Evolutionary conservation across 2,797 vertebrate species (phyloP), one percentile per base, ranked within the genome.

Genomic region (Xyrichtys novacula): DNA sequence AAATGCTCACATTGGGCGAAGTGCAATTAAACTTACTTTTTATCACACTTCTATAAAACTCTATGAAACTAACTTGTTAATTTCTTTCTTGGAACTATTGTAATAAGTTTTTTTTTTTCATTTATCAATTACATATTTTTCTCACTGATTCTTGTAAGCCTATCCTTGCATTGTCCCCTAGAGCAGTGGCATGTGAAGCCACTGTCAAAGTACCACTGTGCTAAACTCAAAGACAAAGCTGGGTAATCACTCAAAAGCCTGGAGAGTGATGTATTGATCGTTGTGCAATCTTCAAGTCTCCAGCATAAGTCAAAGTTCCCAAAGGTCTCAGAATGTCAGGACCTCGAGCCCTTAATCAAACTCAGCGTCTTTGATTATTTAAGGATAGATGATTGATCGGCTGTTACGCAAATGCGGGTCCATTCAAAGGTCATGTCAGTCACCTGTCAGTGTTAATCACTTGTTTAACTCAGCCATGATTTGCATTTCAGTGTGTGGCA

Each of bases 381-480:
- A 17, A 56, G 9, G 16, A 38, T n/a, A 48, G 49, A 40, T 57
- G 15, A 29, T 12, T 26, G 1, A 43, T 53, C 29, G 2, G 6
- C 53, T 39, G 29, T 15, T 70, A 23, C 72, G 43, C 7, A 42
- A 49, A 36, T 23, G 15, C 19, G 14, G 11, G 3, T 57, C 28
- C 15, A 44, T 38, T 2, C 46, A 63, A 70, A 59, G 71, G 59
- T 65, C 59, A 74, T 3, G 22, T 32, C 8, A 57, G 7, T 22
- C 15, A 39, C 25, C n/a, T 9, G 9, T 23, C 17, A 56, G 42
- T 56, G n/a, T 49, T 29, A 49, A 50, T 23, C 16, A 52, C 15
- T 6, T 17, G 2, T 58, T 5, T 8, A 1, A 23, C n/a, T 44
- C 5, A 48, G 19, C 23, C 25, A 56, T 7, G 36, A 22, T 25